Evolutionary conservation across 35 echinoderm and acorn worm genomes (phyloP), one percentile per base, ranked within the genome.

Genomic region (Amphiura filiformis): DNA sequence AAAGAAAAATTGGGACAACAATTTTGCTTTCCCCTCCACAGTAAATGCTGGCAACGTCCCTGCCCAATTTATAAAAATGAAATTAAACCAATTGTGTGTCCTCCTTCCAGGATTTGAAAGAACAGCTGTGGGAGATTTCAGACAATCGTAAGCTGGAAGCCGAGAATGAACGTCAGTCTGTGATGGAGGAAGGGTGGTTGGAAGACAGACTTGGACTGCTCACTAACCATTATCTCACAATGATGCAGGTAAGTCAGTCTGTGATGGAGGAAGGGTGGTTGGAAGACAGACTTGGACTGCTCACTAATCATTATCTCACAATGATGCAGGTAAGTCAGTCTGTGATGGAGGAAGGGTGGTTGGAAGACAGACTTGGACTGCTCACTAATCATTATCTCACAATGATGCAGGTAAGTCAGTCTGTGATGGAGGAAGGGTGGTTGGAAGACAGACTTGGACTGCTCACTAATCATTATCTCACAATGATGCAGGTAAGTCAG

Each of bases 181-280:
- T 99, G 32, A 99, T 99, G 84, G 93, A 99, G 79, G 96, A 99
- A 32, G 96, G 96, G 5, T 94, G 96, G 96, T 80, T 98, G 35
- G 96, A 99, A 64, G 93, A 99, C 52, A 92, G 90, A 64, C 89
- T 99, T 11, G 96, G 96, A 5, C 75, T 99, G 31, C 84, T 99
- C 35, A 99, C 96, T 4, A 99, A 99, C 36, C 93, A 99, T 65
- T 99, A 92, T 49, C 89, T 99, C 31, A 99, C 96, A 36, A 80
- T 90, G 30, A 94, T 94, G 96, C 96, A 99, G 93, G 96, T 99
- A 85, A 83, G 78, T 79, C n/a, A n/a, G n/a, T 83, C 18, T 31
- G 20, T 28, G 4, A 23, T 31, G 13, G 23, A 36, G 13, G 2
- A 35, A 23, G 34, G 34, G 75, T 77, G 34, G 88, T 84, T 94